Evolutionary conservation across 2,888 invertebrate genomes (phyloP).

Genomic region (Cheilosia urbana): DNA sequence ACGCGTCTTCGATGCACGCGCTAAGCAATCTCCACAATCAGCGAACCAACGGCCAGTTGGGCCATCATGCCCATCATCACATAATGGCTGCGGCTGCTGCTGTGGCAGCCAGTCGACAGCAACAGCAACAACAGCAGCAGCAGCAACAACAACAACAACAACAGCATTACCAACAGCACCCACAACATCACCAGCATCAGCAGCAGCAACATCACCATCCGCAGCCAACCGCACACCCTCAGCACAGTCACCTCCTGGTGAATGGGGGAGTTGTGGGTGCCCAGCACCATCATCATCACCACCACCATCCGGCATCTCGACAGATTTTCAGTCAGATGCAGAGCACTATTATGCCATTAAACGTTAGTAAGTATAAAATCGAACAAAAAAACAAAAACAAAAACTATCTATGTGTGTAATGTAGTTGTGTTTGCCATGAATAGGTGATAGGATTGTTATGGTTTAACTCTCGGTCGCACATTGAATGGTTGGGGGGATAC

Average conservation of each 20-base stretch:
- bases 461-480: conserved; percentile 14
- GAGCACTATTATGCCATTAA: conserved; percentile 83
- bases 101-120: conserved; percentile 78
- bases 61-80: conserved; percentile 80
- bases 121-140: conserved; percentile 79
- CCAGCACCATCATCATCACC: conserved; percentile 71
- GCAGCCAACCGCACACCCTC: conserved; percentile 63
- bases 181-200: conserved; percentile 65
- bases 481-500: not conserved
- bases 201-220: conserved; percentile 73
- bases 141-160: conserved; percentile 78
- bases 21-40: conserved; percentile 82
- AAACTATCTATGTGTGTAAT: conserved; percentile 24
- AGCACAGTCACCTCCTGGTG: conserved; percentile 66
- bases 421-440: conserved; percentile 57
- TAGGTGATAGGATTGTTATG: conserved; percentile 67
- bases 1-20: conserved; percentile 82
- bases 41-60: conserved; percentile 79
- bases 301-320: conserved; percentile 77
- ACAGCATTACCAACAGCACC: conserved; percentile 76
- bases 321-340: conserved; percentile 83
- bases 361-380: conserved; percentile 83
- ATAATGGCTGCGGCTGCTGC: conserved; percentile 82
- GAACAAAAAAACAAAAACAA: conserved; percentile 21
- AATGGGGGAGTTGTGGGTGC: conserved; percentile 67